phyloP scores from a whole-genome alignment of 2,888 invertebrate genomes.

The Lasioglossum marginatum region DNA sequence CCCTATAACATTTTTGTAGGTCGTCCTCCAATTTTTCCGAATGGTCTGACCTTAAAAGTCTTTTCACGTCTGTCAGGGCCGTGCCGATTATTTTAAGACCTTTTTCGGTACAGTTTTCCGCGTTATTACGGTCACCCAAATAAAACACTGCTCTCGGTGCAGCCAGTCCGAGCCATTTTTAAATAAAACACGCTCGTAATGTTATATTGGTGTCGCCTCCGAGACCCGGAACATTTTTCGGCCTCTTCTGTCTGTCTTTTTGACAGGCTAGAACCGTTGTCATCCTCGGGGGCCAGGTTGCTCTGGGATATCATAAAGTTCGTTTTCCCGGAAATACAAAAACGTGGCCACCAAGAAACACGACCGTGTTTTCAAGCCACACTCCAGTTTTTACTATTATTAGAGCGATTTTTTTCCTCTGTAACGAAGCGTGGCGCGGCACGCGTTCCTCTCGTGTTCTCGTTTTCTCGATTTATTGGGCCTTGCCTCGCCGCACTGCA shows the following conservation, averaged over 20 bases:
- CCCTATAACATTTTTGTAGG: slow-evolving; percentile 79
- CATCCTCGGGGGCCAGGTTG: slow-evolving; percentile 15
- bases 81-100: slow-evolving; percentile 65
- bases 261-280: not conserved
- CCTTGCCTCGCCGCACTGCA: slow-evolving; percentile 18
- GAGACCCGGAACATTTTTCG: not conserved
- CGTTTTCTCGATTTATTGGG: slow-evolving; percentile 74
- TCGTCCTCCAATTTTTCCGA: slow-evolving; percentile 67
- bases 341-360: slow-evolving; percentile 39
- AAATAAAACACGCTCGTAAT: slow-evolving; percentile 75
- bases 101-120: slow-evolving; percentile 80
- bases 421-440: slow-evolving; percentile 66
- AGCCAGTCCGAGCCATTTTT: slow-evolving; percentile 75
- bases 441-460: slow-evolving; percentile 64
- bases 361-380: slow-evolving; percentile 51
- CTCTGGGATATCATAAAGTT: slow-evolving; percentile 40
- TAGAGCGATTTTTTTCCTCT: slow-evolving; percentile 81
- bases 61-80: slow-evolving; percentile 12
- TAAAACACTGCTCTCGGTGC: slow-evolving; percentile 70
- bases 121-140: slow-evolving; percentile 83
- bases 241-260: not conserved
- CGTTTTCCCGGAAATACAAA: slow-evolving; percentile 59
- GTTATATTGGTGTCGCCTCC: slow-evolving; percentile 72
- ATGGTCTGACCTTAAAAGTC: slow-evolving; percentile 19
- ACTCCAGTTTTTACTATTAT: slow-evolving; percentile 83